Conservation (phyloP, 2,797 vertebrate species). For the Salarias fasciatus region DNA sequence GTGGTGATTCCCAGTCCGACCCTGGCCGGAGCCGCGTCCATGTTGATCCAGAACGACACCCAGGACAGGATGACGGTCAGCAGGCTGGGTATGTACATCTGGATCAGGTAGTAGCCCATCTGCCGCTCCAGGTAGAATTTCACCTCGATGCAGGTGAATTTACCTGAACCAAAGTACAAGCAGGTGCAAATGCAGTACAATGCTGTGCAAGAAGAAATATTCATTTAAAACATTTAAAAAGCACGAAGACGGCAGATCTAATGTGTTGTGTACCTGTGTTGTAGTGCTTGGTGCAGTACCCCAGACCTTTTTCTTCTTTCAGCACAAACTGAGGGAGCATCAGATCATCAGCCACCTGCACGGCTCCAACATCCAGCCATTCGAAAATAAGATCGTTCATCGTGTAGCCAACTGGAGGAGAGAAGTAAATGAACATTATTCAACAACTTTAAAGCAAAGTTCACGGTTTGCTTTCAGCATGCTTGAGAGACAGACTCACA, state of each 20-base stretch:
- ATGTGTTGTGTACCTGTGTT: constrained; percentile 88
- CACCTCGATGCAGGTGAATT: constrained; percentile 96
- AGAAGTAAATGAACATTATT: background rate
- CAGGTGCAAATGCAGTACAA: constrained; percentile 7
- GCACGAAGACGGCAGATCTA: background rate
- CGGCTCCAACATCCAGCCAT: constrained; percentile 92
- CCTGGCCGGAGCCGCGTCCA: constrained; percentile 93
- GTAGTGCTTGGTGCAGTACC: constrained; percentile 96
- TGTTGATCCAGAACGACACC: constrained; percentile 98
- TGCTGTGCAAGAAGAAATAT: too few relatives aligned
- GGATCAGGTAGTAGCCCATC: constrained; percentile 98
- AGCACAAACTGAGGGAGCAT: constrained; percentile 94
- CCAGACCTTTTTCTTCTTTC: constrained; percentile 91
- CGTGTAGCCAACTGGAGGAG: constrained; percentile 90
- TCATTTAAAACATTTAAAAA: too few relatives aligned
- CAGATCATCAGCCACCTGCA: constrained; percentile 94
- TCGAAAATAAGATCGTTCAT: constrained; percentile 97
- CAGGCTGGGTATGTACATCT: constrained; percentile 97
- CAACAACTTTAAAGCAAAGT: too few relatives aligned
- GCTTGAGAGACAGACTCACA: constrained; percentile 83
- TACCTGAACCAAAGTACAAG: constrained; percentile 80
- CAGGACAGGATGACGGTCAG: constrained; percentile 96
- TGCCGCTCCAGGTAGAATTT: constrained; percentile 96
- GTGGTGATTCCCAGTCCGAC: constrained; percentile 96
- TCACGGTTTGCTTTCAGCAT: too few relatives aligned